These are phyloP conservation scores for Microplitis mediator DNA, from an alignment of 1,140 invertebrate genomes.

Conservation along the genomic window DNA sequence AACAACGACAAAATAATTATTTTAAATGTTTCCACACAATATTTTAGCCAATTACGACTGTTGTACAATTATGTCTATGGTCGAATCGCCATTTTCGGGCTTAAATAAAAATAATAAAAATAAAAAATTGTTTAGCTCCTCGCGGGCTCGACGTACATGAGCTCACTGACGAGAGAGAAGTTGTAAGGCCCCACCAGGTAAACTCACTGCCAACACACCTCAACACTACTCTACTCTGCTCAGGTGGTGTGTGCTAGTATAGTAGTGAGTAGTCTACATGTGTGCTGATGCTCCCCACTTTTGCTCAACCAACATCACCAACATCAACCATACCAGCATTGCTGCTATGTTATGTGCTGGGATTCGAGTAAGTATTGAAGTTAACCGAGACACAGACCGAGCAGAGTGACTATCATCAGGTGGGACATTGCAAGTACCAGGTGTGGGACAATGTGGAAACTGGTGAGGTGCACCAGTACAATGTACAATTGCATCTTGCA, in stretches of 20 bases:
- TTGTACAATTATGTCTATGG: constrained; percentile 25
- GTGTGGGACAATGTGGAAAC: constrained; percentile 22
- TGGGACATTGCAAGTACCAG: constrained; percentile 15
- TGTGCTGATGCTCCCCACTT: constrained; percentile 17
- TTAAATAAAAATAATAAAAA: constrained; percentile 1
- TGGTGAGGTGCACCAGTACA: constrained; percentile 3
- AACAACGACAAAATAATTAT: no score
- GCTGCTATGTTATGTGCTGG: neutral
- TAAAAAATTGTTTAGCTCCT: constrained; percentile 24
- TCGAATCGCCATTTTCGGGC: constrained; percentile 52
- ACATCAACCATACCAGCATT: neutral
- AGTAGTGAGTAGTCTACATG: neutral
- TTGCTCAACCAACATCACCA: neutral
- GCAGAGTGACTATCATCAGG: constrained; percentile 1
- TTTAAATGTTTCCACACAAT: no score
- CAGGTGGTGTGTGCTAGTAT: constrained; percentile 2
- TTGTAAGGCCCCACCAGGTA: constrained; percentile 21
- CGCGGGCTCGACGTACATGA: constrained; percentile 44
- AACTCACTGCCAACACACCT: no score
- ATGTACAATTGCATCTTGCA: no score
- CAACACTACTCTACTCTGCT: no score
- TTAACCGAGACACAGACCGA: no score
- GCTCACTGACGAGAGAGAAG: constrained; percentile 42
- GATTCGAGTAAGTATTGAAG: no score
- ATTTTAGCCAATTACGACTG: neutral